phyloP scores from a whole-genome alignment of 2,888 invertebrate genomes.

The Cinara cedri region DNA sequence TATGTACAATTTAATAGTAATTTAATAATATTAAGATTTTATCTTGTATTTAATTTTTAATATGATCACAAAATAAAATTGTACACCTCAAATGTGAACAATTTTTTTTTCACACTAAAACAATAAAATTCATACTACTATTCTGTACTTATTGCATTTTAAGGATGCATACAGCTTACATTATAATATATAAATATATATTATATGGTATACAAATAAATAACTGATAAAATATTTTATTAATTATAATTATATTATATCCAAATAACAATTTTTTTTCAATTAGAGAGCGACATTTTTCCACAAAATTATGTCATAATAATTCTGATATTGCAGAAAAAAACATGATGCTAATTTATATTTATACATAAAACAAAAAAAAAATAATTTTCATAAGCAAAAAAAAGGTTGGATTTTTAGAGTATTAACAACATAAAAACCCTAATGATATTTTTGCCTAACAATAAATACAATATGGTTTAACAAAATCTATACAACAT shows the following conservation, averaged over 20 bases:
- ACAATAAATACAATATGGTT: constrained; percentile 44
- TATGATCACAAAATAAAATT: background rate
- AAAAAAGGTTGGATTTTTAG: constrained; percentile 39
- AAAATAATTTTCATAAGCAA: constrained; percentile 35
- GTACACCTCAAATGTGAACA: background rate
- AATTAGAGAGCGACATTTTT: constrained; percentile 51
- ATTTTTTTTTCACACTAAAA: background rate
- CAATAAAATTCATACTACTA: background rate
- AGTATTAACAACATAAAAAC: constrained; percentile 53
- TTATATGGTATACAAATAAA: constrained; percentile 19
- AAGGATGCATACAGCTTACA: background rate
- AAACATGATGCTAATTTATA: constrained; percentile 49
- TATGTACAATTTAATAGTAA: background rate
- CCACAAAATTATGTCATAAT: constrained; percentile 50
- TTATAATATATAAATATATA: background rate
- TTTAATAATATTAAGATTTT: background rate
- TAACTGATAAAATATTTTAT: constrained; percentile 44
- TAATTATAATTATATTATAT: constrained; percentile 55
- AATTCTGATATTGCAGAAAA: constrained; percentile 47
- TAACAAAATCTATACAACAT: constrained; percentile 29
- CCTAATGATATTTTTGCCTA: constrained; percentile 51
- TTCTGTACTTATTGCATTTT: background rate
- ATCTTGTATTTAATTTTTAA: background rate
- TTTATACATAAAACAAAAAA: constrained; percentile 42
- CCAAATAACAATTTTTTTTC: constrained; percentile 53